These are phyloP conservation scores for Apamea anceps DNA, from an alignment of 2,888 invertebrate genomes.

Conservation along the genomic window DNA sequence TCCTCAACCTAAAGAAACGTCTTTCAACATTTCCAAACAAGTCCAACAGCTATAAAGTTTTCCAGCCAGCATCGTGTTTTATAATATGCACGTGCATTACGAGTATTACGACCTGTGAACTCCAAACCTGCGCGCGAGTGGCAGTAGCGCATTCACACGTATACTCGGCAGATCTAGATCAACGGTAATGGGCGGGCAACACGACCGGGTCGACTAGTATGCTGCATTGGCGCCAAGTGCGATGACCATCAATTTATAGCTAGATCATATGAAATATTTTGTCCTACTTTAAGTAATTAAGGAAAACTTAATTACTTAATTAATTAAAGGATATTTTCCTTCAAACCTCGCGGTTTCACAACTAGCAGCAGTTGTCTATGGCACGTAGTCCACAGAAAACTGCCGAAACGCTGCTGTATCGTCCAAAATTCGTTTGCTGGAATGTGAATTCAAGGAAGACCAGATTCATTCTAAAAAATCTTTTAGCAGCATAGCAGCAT, in stretches of 20 bases:
- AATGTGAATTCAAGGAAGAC: not conserved
- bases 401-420: not conserved
- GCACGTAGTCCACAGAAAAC: too few relatives aligned
- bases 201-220: slow-evolving; percentile 8
- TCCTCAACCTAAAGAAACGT: not conserved
- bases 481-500: not conserved
- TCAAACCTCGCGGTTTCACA: not conserved
- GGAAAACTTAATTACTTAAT: not conserved
- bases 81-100: slow-evolving; percentile 18
- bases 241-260: slow-evolving; percentile 15
- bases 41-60: not conserved
- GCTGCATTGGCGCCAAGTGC: slow-evolving; percentile 37
- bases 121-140: slow-evolving; percentile 30
- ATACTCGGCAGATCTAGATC: slow-evolving; percentile 47
- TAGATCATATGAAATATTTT: slow-evolving; percentile 10
- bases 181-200: slow-evolving; percentile 32
- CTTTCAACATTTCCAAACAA: not conserved
- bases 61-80: slow-evolving; percentile 4
- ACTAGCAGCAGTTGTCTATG: not conserved
- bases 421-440: not conserved
- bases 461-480: not conserved
- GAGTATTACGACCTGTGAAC: slow-evolving; percentile 45
- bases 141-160: slow-evolving; percentile 52
- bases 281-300: not conserved
- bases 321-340: not conserved